Conservation (phyloP, 2,113 vertebrate species). For the Corythaeola cristata region DNA sequence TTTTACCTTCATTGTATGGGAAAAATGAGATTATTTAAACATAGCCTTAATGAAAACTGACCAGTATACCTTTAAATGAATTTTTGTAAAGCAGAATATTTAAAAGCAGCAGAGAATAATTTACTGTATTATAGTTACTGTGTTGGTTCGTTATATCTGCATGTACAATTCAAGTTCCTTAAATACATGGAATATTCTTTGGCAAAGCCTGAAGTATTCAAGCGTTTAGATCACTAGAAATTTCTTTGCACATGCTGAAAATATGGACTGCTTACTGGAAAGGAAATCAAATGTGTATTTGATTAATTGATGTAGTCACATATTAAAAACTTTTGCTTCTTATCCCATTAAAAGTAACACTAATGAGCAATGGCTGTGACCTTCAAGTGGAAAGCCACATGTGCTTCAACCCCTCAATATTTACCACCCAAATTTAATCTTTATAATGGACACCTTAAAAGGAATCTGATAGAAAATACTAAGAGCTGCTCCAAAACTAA, state of each 20-base stretch:
- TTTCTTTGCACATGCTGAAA: conserved; percentile 55
- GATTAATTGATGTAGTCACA: conserved; percentile 80
- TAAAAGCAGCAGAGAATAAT: not conserved
- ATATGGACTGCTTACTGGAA: conserved; percentile 74
- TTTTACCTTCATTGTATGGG: not conserved
- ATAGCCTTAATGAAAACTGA: not conserved
- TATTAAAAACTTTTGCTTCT: conserved; percentile 85
- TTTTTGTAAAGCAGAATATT: not conserved
- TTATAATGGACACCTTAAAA: conserved; percentile 88
- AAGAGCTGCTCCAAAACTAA: conserved; percentile 83
- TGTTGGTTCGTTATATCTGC: not conserved
- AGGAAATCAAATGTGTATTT: conserved; percentile 71
- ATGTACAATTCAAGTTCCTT: not conserved
- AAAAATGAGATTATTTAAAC: conserved; percentile 45
- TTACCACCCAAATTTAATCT: conserved; percentile 87
- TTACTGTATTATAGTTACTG: not conserved
- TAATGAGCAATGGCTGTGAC: conserved; percentile 82
- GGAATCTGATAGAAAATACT: conserved; percentile 87
- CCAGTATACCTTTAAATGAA: not conserved
- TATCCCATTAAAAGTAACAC: conserved; percentile 88
- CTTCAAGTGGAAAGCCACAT: conserved; percentile 79
- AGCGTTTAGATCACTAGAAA: conserved; percentile 27
- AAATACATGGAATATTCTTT: not conserved
- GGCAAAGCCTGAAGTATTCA: not conserved
- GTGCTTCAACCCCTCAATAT: conserved; percentile 79